These are phyloP conservation scores for Schizothorax lantsangensis DNA, from an alignment of 2,797 vertebrate genomes.

Conservation along the genomic window DNA sequence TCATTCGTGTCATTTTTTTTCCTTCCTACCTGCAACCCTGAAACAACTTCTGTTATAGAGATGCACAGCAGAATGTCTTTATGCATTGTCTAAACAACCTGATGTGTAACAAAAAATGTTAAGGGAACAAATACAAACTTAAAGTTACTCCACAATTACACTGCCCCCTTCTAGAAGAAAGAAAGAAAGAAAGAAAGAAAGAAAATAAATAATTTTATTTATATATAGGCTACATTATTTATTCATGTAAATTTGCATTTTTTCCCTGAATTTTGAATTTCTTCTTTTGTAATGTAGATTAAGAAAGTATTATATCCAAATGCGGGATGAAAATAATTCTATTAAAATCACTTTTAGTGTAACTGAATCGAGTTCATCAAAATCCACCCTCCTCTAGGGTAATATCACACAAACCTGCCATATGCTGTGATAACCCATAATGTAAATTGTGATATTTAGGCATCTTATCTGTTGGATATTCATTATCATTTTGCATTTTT, in stretches of 20 bases:
- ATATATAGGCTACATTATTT: no score
- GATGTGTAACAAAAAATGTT: background rate
- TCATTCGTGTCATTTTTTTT: background rate
- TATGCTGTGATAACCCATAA: conserved; percentile 57
- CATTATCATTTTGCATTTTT: conserved; percentile 73
- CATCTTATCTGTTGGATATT: conserved; percentile 77
- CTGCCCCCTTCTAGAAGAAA: background rate
- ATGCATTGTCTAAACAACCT: background rate
- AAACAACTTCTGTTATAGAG: background rate
- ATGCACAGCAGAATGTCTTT: background rate
- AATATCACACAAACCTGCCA: conserved; percentile 38
- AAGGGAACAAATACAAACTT: background rate
- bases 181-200: background rate
- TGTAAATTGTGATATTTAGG: conserved; percentile 70
- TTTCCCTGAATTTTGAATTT: background rate
- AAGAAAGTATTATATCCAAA: background rate
- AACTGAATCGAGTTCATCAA: background rate
- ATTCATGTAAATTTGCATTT: background rate
- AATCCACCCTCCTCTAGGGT: conserved; percentile 25
- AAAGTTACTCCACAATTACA: background rate
- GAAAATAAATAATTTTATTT: no score
- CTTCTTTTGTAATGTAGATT: background rate
- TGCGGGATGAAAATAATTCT: background rate
- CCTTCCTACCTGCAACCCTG: background rate
- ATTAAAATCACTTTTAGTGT: background rate